Base-by-base conservation (phyloP, 2,113 vertebrate species). In the Hylia prasina region DNA sequence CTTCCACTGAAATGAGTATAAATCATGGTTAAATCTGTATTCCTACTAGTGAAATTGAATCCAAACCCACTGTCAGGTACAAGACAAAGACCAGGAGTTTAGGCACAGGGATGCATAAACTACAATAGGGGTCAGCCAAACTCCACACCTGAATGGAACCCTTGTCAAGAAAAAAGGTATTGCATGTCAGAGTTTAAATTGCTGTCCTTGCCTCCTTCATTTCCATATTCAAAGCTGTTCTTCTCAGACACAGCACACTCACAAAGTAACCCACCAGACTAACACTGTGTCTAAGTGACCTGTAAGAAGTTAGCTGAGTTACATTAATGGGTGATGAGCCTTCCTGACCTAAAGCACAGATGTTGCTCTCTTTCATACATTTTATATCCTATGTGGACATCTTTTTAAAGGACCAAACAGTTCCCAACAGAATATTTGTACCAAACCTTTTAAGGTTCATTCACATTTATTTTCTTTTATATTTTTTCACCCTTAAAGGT, bases 381-480 rank as follows among this genome's bases (percentile, higher is more conserved):
- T 96, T 95, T 97, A 89, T 90, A 66, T 96, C 95, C 94, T 97
- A 94, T 97, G 91, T 95, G 94, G 94, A 95, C 96, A 94, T 97
- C 97, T 91, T 95, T 96, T 97, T 94, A 97, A 97, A 97, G 95
- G 87, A 97, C 96, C 90, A 95, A 94, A 97, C 90, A 92, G 92
- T 96, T 97, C 96, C 96, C 96, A 97, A 97, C 96, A 96, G 98
- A 98, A 98, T 98, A 98, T 97, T 98, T 98, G 97, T 98, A 97
- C 95, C 97, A 97, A 98, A 94, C 42, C 97, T 98, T 98, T 98
- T 97, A 98, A 97, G 95, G 95, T 97, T 98, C 97, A 97, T 97
- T 98, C 97, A 97, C 97, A 97, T 97, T 97, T 98, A 97, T 97
- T 97, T 97, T 96, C 96, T 91, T 97, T 96, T 95, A 72, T 97